Conservation (phyloP, 1,140 invertebrate species). For the Chymomyza costata region DNA sequence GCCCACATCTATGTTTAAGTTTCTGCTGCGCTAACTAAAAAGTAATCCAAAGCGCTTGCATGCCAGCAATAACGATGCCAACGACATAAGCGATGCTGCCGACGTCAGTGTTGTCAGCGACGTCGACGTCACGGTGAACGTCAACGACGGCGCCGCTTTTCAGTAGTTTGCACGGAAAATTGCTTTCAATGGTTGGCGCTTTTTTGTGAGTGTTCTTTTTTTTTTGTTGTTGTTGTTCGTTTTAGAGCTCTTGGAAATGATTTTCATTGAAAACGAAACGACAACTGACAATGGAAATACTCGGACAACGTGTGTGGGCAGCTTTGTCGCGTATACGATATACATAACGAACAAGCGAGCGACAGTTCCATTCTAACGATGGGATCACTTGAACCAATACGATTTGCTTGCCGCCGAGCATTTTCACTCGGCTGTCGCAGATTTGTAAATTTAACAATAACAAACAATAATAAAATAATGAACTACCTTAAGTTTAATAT, state of each 20-base stretch:
- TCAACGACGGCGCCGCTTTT: conserved; percentile 26
- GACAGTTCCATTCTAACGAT: too few species aligned
- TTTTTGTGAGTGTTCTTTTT: too few species aligned
- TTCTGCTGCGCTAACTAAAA: conserved; percentile 22
- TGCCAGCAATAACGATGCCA: background rate
- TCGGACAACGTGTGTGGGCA: too few species aligned
- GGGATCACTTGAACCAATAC: too few species aligned
- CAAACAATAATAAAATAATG: conserved; percentile 29
- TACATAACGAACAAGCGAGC: too few species aligned
- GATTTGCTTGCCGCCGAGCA: conserved; percentile 5
- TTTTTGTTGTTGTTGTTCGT: conserved; percentile 11
- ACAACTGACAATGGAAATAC: conserved; percentile 4
- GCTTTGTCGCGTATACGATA: too few species aligned
- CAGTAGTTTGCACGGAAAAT: conserved; percentile 34
- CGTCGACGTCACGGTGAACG: conserved; percentile 27
- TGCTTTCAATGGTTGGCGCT: conserved; percentile 27
- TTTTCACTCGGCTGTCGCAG: conserved; percentile 21
- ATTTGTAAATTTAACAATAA: conserved; percentile 33
- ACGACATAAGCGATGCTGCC: background rate
- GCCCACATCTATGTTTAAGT: too few species aligned
- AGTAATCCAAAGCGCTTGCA: conserved; percentile 41
- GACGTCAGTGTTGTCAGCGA: conserved; percentile 16
- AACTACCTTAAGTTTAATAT: too few species aligned
- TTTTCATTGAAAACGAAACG: conserved; percentile 33
- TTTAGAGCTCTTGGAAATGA: conserved; percentile 35